Percentiles rank a stretch among this genome's conserved stretches.
phyloP scores from a whole-genome alignment of 1,140 invertebrate genomes.

The Psix sp. region DNA sequence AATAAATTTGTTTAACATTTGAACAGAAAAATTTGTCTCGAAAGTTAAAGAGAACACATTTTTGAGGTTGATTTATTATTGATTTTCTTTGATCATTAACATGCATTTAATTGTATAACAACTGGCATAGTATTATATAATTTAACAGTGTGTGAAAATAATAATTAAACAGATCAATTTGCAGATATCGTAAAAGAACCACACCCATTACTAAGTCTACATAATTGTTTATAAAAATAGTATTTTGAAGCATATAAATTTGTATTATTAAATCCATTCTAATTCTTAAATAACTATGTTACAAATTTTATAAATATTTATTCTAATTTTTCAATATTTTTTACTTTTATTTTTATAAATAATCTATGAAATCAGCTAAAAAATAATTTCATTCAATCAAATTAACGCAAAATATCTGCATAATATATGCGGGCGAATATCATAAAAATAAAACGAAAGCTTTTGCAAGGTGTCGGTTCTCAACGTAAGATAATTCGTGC shows the following conservation, averaged over 20 bases:
- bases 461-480: slow-evolving; percentile 34
- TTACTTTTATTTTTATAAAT: no score
- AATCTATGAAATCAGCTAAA: no score
- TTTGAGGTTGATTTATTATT: slow-evolving; percentile 4
- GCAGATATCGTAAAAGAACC: slow-evolving; percentile 6
- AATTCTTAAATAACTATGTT: no score
- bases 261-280: no score
- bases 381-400: no score
- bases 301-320: no score
- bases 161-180: slow-evolving; percentile 20
- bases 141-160: slow-evolving; percentile 22
- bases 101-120: slow-evolving; percentile 10
- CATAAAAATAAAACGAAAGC: no score
- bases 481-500: slow-evolving; percentile 22
- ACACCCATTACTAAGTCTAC: slow-evolving; percentile 2
- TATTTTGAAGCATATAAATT: background rate
- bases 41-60: slow-evolving; percentile 2
- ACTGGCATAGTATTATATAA: slow-evolving; percentile 9
- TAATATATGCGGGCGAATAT: no score
- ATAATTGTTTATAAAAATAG: background rate
- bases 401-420: no score
- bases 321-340: no score
- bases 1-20: no score
- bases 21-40: no score
- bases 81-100: slow-evolving; percentile 10